phyloP scores from a whole-genome alignment of 2,888 invertebrate genomes.

The Schizotus pectinicornis region DNA sequence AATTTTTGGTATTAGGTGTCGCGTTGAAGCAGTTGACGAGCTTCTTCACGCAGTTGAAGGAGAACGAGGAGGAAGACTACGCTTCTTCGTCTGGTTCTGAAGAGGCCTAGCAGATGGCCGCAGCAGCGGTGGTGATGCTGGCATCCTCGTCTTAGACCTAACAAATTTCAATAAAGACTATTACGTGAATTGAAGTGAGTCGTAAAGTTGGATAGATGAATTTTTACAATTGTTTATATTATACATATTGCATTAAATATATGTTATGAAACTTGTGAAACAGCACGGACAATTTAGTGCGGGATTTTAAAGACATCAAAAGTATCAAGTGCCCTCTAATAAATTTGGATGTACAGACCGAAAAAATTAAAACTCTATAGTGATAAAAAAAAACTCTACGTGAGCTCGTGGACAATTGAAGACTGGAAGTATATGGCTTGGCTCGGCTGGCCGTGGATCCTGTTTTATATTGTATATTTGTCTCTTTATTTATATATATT shows the following conservation, averaged over 20 bases:
- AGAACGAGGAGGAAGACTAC: conserved; percentile 69
- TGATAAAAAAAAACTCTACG: conserved; percentile 27
- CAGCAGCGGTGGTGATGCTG: conserved; percentile 32
- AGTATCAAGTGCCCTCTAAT: conserved; percentile 35
- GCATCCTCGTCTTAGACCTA: conserved; percentile 41
- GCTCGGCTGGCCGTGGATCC: conserved; percentile 33
- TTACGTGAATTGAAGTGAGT: conserved; percentile 45
- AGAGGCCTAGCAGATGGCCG: conserved; percentile 47
- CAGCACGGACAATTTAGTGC: conserved; percentile 19
- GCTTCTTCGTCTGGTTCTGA: conserved; percentile 49
- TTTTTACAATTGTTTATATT: conserved; percentile 59
- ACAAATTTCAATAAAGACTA: conserved; percentile 38
- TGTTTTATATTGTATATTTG: conserved; percentile 48
- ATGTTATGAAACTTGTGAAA: conserved; percentile 44
- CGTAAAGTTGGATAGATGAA: conserved; percentile 53
- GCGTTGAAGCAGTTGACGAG: conserved; percentile 75
- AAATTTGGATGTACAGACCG: conserved; percentile 31
- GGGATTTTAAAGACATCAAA: conserved; percentile 27
- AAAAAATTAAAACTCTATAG: conserved; percentile 38
- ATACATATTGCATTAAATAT: conserved; percentile 52
- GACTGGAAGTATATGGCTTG: conserved; percentile 14
- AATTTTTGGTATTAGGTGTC: conserved; percentile 62
- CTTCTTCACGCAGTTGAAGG: conserved; percentile 74
- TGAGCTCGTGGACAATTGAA: conserved; percentile 15
- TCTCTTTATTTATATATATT: conserved; percentile 52